Evolutionary conservation across 2,797 vertebrate species (phyloP), one percentile per base, ranked within the genome.

Genomic region (Argentina silus): DNA sequence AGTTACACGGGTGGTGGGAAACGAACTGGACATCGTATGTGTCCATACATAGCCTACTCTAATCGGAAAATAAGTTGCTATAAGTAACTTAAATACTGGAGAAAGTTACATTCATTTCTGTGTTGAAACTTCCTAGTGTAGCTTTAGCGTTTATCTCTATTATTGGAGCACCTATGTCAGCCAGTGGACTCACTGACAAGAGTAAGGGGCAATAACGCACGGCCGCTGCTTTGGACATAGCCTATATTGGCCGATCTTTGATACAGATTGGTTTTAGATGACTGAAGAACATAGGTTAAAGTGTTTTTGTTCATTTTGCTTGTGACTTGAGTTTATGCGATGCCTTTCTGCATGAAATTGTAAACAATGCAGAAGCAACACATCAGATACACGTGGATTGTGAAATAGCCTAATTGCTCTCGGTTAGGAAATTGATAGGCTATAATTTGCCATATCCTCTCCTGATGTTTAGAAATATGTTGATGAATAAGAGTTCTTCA

Each of bases 361-460:
- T 27, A 14, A 21, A 59, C 21, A 53, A 11, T 27, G 57, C 57
- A 12, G 55, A 7, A 19, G n/a, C 56, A 27, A 59, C 19, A 21
- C 56, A 59, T 60, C 23, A 36, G 23, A 60, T 60, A 60, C 57
- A 60, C 57, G 57, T 60, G 57, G 12, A 60, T 59, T 59, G 19
- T 21, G 2, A 19, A 27, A 60, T 15, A 78, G 27, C 27, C 27
- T 36, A 36, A 36, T 36, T 36, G 27, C 27, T 36, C 27, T 36
- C 4, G 27, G 27, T 36, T 2, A 36, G 27, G 27, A 36, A 36
- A 36, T 36, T 36, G 27, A 36, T 36, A 36, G 27, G 2, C 27
- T 36, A 36, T 36, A 36, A 36, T 2, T 36, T 36, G 27, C 27
- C 27, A 36, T 36, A 36, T 36, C 27, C 27, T 36, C 27, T 4